These are phyloP conservation scores for Forficula auricularia DNA, from an alignment of 1,140 invertebrate genomes.

Conservation along the genomic window DNA sequence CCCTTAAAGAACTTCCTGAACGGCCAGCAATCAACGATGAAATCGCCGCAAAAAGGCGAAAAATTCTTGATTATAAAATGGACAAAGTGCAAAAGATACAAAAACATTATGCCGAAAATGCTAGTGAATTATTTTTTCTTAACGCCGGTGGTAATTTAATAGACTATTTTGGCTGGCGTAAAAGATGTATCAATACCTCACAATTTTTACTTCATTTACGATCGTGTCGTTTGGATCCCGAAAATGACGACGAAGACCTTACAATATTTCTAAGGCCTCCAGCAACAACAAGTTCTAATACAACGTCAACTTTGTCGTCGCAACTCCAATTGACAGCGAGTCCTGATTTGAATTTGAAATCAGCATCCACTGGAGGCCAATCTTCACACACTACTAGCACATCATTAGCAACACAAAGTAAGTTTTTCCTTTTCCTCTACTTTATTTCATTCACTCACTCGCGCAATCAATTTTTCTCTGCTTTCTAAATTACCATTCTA, in stretches of 20 bases:
- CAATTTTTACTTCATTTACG: constrained; percentile 57
- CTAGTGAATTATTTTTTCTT: constrained; percentile 68
- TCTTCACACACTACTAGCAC: constrained; percentile 17
- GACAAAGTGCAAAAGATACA: constrained; percentile 26
- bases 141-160: constrained; percentile 71
- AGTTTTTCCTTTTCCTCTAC: constrained; percentile 6
- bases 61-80: constrained; percentile 30
- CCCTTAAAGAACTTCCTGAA: constrained; percentile 22
- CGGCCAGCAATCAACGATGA: constrained; percentile 16
- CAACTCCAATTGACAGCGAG: not conserved
- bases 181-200: constrained; percentile 43
- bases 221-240: constrained; percentile 51
- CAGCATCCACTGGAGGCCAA: constrained; percentile 12
- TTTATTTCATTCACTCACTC: no score
- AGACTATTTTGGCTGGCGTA: constrained; percentile 67
- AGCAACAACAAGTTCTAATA: not conserved
- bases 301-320: constrained; percentile 1
- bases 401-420: constrained; percentile 31
- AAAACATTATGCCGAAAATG: constrained; percentile 54
- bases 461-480: no score
- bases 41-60: constrained; percentile 12
- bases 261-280: constrained; percentile 7
- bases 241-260: constrained; percentile 38
- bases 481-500: no score
- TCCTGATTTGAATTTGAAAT: constrained; percentile 4